Conservation (phyloP, 2,888 invertebrate genomes). For the Cyrtodaria siliqua region DNA sequence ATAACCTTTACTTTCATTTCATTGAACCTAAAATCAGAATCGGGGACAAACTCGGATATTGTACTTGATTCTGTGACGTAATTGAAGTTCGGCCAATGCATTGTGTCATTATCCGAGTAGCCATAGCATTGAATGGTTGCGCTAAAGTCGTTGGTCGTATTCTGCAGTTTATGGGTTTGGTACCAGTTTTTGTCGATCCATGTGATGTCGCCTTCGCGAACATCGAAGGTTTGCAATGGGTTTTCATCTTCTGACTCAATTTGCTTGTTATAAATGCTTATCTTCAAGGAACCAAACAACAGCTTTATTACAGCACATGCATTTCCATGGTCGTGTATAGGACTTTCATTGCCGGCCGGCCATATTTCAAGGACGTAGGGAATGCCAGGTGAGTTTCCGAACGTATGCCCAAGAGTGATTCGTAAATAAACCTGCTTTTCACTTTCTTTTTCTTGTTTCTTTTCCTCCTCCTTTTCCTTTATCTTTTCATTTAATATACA, state of each 20-base stretch:
- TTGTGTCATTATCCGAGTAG: slow-evolving; percentile 18
- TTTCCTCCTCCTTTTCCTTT: neutral
- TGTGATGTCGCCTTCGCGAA: slow-evolving; percentile 13
- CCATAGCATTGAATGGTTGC: slow-evolving; percentile 31
- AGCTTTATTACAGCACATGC: slow-evolving; percentile 20
- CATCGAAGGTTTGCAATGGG: slow-evolving; percentile 18
- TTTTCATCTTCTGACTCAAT: neutral
- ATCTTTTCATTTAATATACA: slow-evolving; percentile 18
- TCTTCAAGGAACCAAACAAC: slow-evolving; percentile 7
- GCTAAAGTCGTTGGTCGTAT: slow-evolving; percentile 12
- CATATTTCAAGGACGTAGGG: slow-evolving; percentile 28
- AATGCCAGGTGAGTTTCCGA: slow-evolving; percentile 8
- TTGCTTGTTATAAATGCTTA: slow-evolving; percentile 22
- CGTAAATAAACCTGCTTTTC: slow-evolving; percentile 21
- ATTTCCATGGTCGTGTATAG: slow-evolving; percentile 32
- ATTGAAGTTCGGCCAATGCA: slow-evolving; percentile 30
- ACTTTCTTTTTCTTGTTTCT: neutral
- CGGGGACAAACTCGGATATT: slow-evolving; percentile 19
- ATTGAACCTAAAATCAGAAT: slow-evolving; percentile 24
- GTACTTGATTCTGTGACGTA: slow-evolving; percentile 15
- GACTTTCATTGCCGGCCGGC: slow-evolving; percentile 12
- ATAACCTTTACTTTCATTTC: slow-evolving; percentile 18
- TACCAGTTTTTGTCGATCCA: slow-evolving; percentile 33
- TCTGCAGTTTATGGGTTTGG: slow-evolving; percentile 24
- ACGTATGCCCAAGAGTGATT: slow-evolving; percentile 16